Base-by-base conservation (phyloP, 2,113 vertebrate species). In the Mugil cephalus region DNA sequence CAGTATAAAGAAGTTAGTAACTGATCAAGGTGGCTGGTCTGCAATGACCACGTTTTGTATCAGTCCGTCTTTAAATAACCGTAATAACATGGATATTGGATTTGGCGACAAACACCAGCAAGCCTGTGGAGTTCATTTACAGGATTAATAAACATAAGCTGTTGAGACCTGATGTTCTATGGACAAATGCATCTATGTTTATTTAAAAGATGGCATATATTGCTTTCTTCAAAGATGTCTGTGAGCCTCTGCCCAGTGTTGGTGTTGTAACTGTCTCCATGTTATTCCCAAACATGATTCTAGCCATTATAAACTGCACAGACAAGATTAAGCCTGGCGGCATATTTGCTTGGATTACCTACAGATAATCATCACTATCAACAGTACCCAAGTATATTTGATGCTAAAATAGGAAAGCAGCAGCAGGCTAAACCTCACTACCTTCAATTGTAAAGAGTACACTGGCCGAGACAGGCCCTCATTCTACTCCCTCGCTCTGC, bases 281-380 rank as follows among this genome's bases (percentile, higher is more conserved):
- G 66, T 80, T 79, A 78, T 83, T 79, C 55, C 50, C 55, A 74
- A 80, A 74, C 61, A 78, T 13, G 14, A 75, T 68, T 47, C 11
- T 8, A 40, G 46, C 40, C 45, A 38, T 52, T 53, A 42, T 73
- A 79, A 76, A 38, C 56, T 67, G 64, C 71, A 69, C 67, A 80
- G 63, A 86, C 75, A 59, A 56, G 82, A 87, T 89, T 75, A 87
- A 35, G 74, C 77, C 83, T 81, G 84, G 67, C 46, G 34, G 79
- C 79, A 87, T 86, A 71, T 86, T 81, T 86, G 21, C 47, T 72
- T 15, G 42, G 78, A 86, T 88, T 58, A 82, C 74, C n/a, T 76
- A 58, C 53, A 63, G 77, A 74, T 85, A 72, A 65, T 77, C 50
- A 80, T 84, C n/a, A 1, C 73, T 66, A 54, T 79, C 75, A 79